Percentiles rank a stretch among this genome's conserved stretches.
These are phyloP conservation scores for Hylyphantes graminicola DNA, from an alignment of 1,140 invertebrate genomes.

Conservation along the genomic window DNA sequence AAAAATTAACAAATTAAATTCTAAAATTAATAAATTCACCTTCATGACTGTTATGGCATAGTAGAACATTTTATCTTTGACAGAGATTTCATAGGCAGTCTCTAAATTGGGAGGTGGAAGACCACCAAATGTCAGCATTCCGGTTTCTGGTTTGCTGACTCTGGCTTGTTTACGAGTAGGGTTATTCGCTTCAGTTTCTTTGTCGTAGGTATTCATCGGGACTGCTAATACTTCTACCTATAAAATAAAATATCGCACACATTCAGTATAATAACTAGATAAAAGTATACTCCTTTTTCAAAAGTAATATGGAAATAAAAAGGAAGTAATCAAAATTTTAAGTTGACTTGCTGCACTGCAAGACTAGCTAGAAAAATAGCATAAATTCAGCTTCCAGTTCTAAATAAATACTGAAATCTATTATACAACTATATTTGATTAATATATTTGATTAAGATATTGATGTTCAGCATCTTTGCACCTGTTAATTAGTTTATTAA, in stretches of 20 bases:
- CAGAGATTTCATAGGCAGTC: constrained; percentile 85
- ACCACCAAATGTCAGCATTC: constrained; percentile 77
- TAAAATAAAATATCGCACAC: constrained; percentile 4
- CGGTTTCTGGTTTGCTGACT: constrained; percentile 74
- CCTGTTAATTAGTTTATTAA: too few species aligned
- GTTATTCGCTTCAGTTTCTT: constrained; percentile 66
- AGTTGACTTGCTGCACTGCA: too few species aligned
- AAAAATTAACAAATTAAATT: too few species aligned
- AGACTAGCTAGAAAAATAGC: too few species aligned
- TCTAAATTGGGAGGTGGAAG: constrained; percentile 78
- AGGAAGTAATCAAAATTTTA: too few species aligned
- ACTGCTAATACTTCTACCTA: constrained; percentile 80
- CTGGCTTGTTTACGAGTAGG: constrained; percentile 68
- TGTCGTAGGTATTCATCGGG: constrained; percentile 74
- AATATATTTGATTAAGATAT: too few species aligned
- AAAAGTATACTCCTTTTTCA: neutral
- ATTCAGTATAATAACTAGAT: neutral
- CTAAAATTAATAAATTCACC: constrained; percentile 66
- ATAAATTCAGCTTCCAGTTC: too few species aligned
- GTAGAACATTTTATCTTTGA: constrained; percentile 92
- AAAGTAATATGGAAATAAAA: too few species aligned
- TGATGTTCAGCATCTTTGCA: too few species aligned
- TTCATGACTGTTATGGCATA: constrained; percentile 95
- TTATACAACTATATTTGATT: too few species aligned
- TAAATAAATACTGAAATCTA: too few species aligned